These are phyloP conservation scores for Drosophila ogumai DNA, from an alignment of 1,140 invertebrate species.

Conservation along the genomic window DNA sequence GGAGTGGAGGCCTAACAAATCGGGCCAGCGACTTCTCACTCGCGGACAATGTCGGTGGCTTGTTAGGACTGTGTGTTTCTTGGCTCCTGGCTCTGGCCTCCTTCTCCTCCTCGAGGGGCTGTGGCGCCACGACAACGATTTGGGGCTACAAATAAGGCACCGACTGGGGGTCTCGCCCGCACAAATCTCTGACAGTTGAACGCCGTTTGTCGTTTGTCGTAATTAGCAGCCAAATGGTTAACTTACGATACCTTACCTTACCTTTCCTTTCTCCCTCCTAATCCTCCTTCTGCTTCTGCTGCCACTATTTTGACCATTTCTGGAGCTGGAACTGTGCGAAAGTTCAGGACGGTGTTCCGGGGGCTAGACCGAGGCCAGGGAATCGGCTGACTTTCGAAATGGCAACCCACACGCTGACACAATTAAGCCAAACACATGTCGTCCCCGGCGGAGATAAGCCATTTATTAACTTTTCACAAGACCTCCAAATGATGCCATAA, in stretches of 20 bases:
- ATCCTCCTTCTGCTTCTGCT: background rate
- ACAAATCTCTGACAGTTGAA: constrained; percentile 81
- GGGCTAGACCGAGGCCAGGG: background rate
- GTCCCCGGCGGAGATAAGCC: constrained; percentile 69
- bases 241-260: constrained; percentile 16
- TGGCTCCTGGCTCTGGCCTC: constrained; percentile 9
- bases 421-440: constrained; percentile 83
- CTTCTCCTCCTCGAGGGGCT: constrained; percentile 23
- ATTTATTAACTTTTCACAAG: constrained; percentile 83
- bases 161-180: constrained; percentile 67
- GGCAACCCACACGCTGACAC: constrained; percentile 79
- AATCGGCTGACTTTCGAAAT: constrained; percentile 65
- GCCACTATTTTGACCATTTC: constrained; percentile 72
- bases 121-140: constrained; percentile 75
- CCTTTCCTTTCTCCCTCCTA: background rate
- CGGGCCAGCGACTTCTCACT: constrained; percentile 63
- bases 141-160: constrained; percentile 79
- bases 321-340: constrained; percentile 62
- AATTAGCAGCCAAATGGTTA: constrained; percentile 73
- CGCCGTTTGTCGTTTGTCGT: constrained; percentile 72
- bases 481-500: constrained; percentile 80
- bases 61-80: constrained; percentile 62
- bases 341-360: constrained; percentile 53
- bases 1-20: constrained; percentile 59
- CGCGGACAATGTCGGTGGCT: constrained; percentile 36